Evolutionary conservation across 1,140 invertebrate species (phyloP).

Genomic region (Pristionchus pacificus): DNA sequence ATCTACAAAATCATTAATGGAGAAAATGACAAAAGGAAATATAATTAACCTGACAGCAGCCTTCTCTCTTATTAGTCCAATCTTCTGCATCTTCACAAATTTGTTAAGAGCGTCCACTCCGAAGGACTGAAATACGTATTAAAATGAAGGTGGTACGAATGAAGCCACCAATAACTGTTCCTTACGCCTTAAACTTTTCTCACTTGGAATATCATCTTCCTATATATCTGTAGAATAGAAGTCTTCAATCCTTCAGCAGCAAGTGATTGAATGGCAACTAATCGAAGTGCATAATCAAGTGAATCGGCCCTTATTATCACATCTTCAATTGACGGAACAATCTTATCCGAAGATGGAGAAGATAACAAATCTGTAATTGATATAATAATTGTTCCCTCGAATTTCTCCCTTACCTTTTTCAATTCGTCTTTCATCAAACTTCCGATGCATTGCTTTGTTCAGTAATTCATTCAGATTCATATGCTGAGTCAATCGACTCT

Average conservation of each 20-base stretch:
- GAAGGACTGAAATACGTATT: constrained; percentile 40
- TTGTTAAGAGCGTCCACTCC: constrained; percentile 37
- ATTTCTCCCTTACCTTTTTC: no score
- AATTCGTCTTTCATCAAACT: no score
- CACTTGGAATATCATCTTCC: constrained; percentile 38
- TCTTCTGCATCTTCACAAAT: constrained; percentile 44
- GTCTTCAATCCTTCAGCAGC: constrained; percentile 36
- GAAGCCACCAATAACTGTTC: background rate
- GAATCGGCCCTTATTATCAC: constrained; percentile 27
- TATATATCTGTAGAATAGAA: constrained; percentile 31
- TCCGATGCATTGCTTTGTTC: no score
- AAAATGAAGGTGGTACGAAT: constrained; percentile 9
- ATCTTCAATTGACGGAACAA: constrained; percentile 41
- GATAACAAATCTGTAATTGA: constrained; percentile 35
- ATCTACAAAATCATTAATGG: constrained; percentile 11
- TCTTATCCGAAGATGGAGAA: constrained; percentile 29
- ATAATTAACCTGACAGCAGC: constrained; percentile 7
- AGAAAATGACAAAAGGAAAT: constrained; percentile 12
- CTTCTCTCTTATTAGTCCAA: constrained; percentile 42
- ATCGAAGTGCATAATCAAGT: constrained; percentile 31
- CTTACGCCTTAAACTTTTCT: constrained; percentile 12
- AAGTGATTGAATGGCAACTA: constrained; percentile 39
- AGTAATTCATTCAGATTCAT: no score
- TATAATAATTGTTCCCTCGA: no score
- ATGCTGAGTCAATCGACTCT: no score